Evolutionary conservation across 1,140 invertebrate species (phyloP).

Genomic region (Coboldia fuscipes): DNA sequence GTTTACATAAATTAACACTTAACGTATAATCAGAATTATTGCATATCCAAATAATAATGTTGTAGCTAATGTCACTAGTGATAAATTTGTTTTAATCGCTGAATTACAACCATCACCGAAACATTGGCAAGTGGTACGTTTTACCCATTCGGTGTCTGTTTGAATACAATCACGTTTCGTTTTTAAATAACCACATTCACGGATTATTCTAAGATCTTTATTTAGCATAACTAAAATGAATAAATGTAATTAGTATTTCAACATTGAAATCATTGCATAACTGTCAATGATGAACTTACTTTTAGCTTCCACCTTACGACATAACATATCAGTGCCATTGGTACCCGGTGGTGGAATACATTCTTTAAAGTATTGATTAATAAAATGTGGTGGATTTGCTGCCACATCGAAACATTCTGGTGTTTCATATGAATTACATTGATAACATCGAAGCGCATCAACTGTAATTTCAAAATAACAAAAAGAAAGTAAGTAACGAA

Average conservation of each 20-base stretch:
- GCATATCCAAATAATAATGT: too few relatives aligned
- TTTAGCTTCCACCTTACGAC: not conserved
- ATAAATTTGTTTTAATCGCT: too few relatives aligned
- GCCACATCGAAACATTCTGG: slow-evolving; percentile 32
- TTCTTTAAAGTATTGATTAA: not conserved
- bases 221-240: not conserved
- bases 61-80: too few relatives aligned
- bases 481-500: not conserved
- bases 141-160: slow-evolving; percentile 21
- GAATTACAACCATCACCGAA: slow-evolving; percentile 23
- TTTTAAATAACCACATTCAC: not conserved
- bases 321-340: not conserved
- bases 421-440: slow-evolving; percentile 60
- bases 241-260: not conserved
- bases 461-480: slow-evolving; percentile 18
- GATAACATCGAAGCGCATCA: slow-evolving; percentile 42
- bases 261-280: not conserved
- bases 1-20: too few relatives aligned
- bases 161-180: slow-evolving; percentile 17
- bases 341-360: too few relatives aligned
- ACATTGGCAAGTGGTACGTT: slow-evolving; percentile 25
- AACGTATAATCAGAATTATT: too few relatives aligned
- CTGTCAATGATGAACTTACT: not conserved
- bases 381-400: not conserved
- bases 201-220: not conserved